Evolutionary conservation across 2,113 vertebrate species (phyloP), one percentile per base, ranked within the genome.

Genomic region (Danionella cerebrum): DNA sequence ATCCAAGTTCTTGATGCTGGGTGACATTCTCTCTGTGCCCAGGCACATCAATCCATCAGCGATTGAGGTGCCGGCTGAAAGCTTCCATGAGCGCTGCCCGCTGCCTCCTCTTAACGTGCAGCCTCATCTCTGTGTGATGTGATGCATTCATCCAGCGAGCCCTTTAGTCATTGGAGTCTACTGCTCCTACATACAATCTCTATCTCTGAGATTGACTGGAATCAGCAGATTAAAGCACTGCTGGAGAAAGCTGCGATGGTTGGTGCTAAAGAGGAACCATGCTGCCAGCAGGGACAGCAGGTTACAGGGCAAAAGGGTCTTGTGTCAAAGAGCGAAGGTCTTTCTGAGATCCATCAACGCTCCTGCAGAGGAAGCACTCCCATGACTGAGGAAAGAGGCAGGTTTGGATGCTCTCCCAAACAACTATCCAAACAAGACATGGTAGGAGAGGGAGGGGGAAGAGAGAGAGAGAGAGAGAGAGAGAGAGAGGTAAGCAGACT

Each of bases 1-100:
- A 72, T 88, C 85, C 80, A 89, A 85, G 82, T 85, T 85, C 87
- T 88, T 90, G 78, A 90, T 84, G 79, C 82, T 86, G 82, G 84
- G 82, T 86, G 83, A 88, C 80, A 88, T 85, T 81, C 86, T 88
- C 84, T 84, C 83, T 78, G 83, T 78, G 69, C 77, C 78, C 35
- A 73, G 83, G 69, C 78, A 85, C 77, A 83, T 86, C 51, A 84
- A 79, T 64, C 57, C 47, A 84, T 85, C 81, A 72, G 78, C 73
- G 69, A 84, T 21, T 65, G 79, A 82, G 80, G 84, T 81, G 81
- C 80, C 72, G 79, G 78, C 79, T 80, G 83, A 87, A 78, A 25
- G 41, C 51, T 58, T 44, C 52, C 25, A 64, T 33, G 21, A 65
- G 47, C 38, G 24, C 68, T 59, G 67, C 52, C 69, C 62, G 81